Conservation (phyloP, 2,888 invertebrate species). For the Isotomurus palustris region DNA sequence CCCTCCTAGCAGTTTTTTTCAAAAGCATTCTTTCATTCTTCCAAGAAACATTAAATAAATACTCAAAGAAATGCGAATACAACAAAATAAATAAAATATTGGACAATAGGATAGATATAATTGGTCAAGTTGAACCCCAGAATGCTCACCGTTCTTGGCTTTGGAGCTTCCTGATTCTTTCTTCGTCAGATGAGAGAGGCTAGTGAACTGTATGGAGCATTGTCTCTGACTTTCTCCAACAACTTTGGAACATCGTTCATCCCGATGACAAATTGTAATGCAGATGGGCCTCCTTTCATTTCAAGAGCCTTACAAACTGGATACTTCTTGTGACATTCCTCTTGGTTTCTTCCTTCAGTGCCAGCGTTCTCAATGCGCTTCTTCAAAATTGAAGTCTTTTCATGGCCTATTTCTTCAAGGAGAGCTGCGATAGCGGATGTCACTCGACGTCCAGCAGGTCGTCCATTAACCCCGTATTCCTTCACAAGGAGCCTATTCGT, state of each 20-base stretch:
- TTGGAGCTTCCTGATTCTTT: too few species aligned
- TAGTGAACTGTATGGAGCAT: too few species aligned
- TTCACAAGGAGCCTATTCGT: slow-evolving; percentile 27
- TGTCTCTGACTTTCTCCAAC: slow-evolving; percentile 9
- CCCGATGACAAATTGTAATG: slow-evolving; percentile 21
- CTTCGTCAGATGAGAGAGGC: too few species aligned
- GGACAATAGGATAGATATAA: too few species aligned
- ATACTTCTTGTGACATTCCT: slow-evolving; percentile 29
- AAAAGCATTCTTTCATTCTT: too few species aligned
- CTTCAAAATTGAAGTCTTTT: slow-evolving; percentile 6
- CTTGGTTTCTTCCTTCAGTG: slow-evolving; percentile 23
- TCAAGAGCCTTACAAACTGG: slow-evolving; percentile 26
- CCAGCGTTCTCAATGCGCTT: slow-evolving; percentile 26
- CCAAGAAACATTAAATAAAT: too few species aligned
- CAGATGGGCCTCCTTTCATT: neutral
- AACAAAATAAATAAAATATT: too few species aligned
- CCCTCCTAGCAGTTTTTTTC: too few species aligned
- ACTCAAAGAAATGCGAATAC: too few species aligned
- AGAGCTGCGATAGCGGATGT: slow-evolving; percentile 31
- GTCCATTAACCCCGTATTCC: slow-evolving; percentile 25
- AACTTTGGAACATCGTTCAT: slow-evolving; percentile 25
- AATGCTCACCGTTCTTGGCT: too few species aligned
- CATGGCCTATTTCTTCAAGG: slow-evolving; percentile 14
- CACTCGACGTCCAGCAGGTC: slow-evolving; percentile 21
- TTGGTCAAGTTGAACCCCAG: too few species aligned